Evolutionary conservation across 30 jellyfish, hydroid and myxozoan species (phyloP), one percentile per base, ranked within the genome.

Genomic region (Hydractinia symbiolongicarpus): DNA sequence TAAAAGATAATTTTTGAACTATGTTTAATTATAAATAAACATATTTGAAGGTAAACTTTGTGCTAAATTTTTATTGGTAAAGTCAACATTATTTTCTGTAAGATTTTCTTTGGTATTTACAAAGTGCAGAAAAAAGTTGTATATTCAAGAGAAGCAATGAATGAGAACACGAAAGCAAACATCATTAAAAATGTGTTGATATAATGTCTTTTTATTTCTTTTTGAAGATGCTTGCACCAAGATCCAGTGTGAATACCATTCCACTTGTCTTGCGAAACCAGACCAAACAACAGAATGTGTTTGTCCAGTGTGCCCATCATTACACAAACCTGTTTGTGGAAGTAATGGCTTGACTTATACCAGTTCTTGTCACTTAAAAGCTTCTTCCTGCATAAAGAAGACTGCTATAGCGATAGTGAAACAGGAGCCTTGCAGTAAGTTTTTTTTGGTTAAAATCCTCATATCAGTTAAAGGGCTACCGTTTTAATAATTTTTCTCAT

Each of bases 271-370:
- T 15, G 75, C 79, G 9, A 77, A 72, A 56, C 75, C 58, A 8
- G 86, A 84, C 60, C 85, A 55, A 5, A 77, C 30, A 51, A 88
- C 96, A 10, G 72, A 61, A 40, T 93, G 98, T 85, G 82, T 81
- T 57, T 93, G 98, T 61, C 86, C 87, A 5, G 78, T 76, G 13
- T 61, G 69, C 19, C 81, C 95, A 66, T 57, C 55, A 54, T 76
- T 75, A 84, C 60, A 13, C 61, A 58, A 60, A 49, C 98, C 98
- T 10, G 95, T 93, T 9, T 93, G 98, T 84, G 98, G 98, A 16
- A 76, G 89, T 13, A 89, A 93, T 83, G 91, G 78, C 7, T 80
- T 82, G 67, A 86, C 98, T 5, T 93, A 93, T 67, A 73, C 95
- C 4, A 87, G 80, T 77, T 84, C 77, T 40, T 93, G 98, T 79